Evolutionary conservation across 2,888 invertebrate species (phyloP).

Genomic region (Yponomeuta cagnagella): DNA sequence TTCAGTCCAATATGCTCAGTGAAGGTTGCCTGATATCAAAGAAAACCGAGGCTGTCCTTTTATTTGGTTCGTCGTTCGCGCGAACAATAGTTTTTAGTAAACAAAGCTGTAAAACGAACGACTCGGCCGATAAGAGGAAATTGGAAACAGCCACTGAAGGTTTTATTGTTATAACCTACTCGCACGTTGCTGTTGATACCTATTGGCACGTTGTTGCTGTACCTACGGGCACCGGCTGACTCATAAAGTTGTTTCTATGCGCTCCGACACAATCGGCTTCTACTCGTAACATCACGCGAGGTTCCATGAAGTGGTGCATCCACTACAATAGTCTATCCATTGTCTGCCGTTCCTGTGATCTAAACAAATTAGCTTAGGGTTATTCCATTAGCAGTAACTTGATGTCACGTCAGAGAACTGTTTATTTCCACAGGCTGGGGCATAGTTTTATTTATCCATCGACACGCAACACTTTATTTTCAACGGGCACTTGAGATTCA

Average conservation of each 20-base stretch:
- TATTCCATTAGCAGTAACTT: no score
- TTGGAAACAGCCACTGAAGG: slow-evolving; percentile 2
- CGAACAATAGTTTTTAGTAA: slow-evolving; percentile 17
- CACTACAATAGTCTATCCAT: neutral
- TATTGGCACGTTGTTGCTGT: neutral
- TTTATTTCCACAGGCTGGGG: no score
- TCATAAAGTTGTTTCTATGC: neutral
- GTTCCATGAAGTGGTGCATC: neutral
- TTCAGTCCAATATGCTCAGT: no score
- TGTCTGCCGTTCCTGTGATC: neutral
- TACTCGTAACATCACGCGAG: neutral
- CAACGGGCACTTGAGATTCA: no score
- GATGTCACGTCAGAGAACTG: no score
- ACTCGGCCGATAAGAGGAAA: slow-evolving; percentile 1
- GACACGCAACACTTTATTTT: no score
- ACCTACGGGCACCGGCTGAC: neutral
- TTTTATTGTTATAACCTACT: slow-evolving; percentile 1
- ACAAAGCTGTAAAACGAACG: slow-evolving; percentile 13
- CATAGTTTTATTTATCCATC: no score
- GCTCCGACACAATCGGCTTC: neutral
- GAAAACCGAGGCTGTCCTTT: neutral
- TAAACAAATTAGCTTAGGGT: no score
- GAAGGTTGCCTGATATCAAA: neutral
- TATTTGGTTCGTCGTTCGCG: neutral
- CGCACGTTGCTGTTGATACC: neutral